phyloP scores from a whole-genome alignment of 2,888 invertebrate genomes.

The Mylabris sibirica region DNA sequence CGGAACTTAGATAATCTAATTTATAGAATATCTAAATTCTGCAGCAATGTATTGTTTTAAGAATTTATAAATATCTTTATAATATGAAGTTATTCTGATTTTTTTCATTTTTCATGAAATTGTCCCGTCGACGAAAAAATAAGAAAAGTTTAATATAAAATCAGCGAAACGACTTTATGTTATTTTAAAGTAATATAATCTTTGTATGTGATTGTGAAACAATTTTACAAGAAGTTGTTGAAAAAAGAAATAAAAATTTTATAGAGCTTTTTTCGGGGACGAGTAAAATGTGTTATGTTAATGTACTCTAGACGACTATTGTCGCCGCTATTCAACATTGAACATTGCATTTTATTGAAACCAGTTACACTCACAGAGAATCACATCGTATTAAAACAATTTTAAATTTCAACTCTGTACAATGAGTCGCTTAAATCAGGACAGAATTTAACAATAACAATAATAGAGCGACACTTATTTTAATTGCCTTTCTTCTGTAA shows the following conservation, averaged over 20 bases:
- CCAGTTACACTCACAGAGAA: background rate
- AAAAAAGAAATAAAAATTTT: slow-evolving; percentile 27
- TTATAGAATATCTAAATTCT: background rate
- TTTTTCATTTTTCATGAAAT: background rate
- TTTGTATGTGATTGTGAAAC: background rate
- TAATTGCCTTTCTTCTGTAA: background rate
- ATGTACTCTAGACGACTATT: slow-evolving; percentile 12
- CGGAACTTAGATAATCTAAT: background rate
- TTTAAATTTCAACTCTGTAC: background rate
- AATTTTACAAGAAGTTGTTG: background rate
- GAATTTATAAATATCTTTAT: too few species aligned
- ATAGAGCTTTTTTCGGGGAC: slow-evolving; percentile 18
- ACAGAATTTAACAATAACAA: too few species aligned
- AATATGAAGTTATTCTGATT: background rate
- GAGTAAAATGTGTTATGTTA: slow-evolving; percentile 9
- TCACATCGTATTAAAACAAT: background rate
- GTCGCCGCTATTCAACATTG: slow-evolving; percentile 12
- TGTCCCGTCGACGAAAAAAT: background rate
- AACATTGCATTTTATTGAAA: slow-evolving; percentile 9
- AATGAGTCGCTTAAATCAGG: too few species aligned
- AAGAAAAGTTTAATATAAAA: background rate
- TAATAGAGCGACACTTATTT: background rate
- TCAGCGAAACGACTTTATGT: background rate
- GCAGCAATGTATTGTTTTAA: too few species aligned
- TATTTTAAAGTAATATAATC: slow-evolving; percentile 5